Evolutionary conservation across 2,888 invertebrate species (phyloP), one percentile per base, ranked within the genome.

Genomic region (Ceriagrion tenellum): DNA sequence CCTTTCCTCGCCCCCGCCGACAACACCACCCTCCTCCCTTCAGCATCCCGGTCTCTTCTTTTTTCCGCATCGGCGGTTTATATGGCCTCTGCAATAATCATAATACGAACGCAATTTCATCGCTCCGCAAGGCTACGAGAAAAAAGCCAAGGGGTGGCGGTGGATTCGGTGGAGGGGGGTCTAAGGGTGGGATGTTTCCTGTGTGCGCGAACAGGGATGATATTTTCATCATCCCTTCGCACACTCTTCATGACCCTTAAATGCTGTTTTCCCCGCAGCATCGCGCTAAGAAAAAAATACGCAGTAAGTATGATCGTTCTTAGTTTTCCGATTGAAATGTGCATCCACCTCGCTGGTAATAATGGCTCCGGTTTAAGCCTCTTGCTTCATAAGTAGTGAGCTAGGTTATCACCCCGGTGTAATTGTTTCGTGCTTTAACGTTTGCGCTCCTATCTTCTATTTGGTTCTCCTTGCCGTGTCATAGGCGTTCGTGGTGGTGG

Each of bases 61-160:
- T 81, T 81, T 81, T 18, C 93, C 93, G 63, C 93, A 93, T 93
- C 69, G 93, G 93, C 69, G 93, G 93, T 93, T 93, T 93, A 93
- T 93, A 74, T 69, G 63, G 63, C n/a, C 93, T 40, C 93, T 93
- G 93, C 93, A 93, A 93, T 93, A 93, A 93, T 93, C 93, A 93
- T 93, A 93, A 93, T 93, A 93, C 93, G 93, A 69, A 35, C 47
- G 93, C 93, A 93, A 93, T 93, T 93, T 74, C 93, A 93, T 93
- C 93, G 93, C 47, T 47, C 81, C 93, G 69, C 47, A 74, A 63
- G 93, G 63, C 69, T 35, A 35, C 81, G 93, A 63, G 59, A 30
- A 47, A n/a, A 55, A 63, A 81, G 35, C 16, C 26, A 16, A 69
- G n/a, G 47, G 59, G 2, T 35, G 91, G 8, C 26, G 91, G 93